Conservation (phyloP, 2,113 vertebrate genomes). For the Tonatia bakeri region DNA sequence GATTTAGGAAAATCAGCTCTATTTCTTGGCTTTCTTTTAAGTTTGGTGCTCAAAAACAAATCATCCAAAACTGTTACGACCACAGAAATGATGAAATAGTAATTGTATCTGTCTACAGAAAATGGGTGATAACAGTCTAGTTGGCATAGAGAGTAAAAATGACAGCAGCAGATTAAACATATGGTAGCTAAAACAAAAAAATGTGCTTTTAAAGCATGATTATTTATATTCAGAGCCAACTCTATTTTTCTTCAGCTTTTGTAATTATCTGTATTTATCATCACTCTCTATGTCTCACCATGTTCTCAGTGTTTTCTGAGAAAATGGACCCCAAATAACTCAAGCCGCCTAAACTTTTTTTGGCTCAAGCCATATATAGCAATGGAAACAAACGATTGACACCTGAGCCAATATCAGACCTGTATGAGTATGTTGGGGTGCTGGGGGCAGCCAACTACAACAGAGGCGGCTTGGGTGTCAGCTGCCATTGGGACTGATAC, state of each 20-base stretch:
- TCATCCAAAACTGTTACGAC: neutral
- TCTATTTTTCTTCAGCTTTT: neutral
- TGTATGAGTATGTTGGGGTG: neutral
- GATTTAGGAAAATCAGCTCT: neutral
- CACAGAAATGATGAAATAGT: neutral
- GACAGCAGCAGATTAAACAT: neutral
- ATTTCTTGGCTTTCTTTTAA: neutral
- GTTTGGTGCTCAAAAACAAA: neutral
- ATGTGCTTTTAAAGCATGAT: neutral
- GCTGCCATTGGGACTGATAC: neutral
- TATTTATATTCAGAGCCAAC: neutral
- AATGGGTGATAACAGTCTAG: neutral
- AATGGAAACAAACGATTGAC: neutral
- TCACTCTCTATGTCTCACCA: neutral
- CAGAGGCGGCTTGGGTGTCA: neutral
- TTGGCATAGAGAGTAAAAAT: neutral
- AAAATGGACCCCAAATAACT: neutral
- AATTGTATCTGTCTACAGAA: neutral
- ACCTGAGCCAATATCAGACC: neutral
- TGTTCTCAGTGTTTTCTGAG: neutral
- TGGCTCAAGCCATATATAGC: neutral
- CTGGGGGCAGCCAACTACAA: neutral
- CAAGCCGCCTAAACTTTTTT: neutral
- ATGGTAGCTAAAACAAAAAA: neutral
- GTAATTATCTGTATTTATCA: neutral